A percentile compares a stretch with the other conserved stretches of the same genome.
Evolutionary conservation across 2,113 vertebrate species (phyloP).

Genomic region (Verasper variegatus): DNA sequence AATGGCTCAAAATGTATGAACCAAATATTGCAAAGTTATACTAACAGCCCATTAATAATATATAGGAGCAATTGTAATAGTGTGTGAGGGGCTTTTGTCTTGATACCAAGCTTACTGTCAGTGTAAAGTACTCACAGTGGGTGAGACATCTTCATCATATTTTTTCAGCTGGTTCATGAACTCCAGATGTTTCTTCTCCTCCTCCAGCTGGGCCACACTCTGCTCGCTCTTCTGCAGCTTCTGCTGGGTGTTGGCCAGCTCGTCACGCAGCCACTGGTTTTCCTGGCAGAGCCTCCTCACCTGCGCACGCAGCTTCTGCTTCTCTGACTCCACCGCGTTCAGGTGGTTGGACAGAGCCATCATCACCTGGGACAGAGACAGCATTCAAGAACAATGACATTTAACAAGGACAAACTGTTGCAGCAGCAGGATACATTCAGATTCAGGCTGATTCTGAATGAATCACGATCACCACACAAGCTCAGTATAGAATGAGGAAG

Average conservation of each 20-base stretch:
- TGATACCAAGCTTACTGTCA: background rate
- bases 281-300: slow-evolving; percentile 96
- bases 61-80: background rate
- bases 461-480: slow-evolving; percentile 61
- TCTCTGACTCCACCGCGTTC: slow-evolving; percentile 97
- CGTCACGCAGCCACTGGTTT: slow-evolving; percentile 97
- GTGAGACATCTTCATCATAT: slow-evolving; percentile 93
- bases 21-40: background rate
- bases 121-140: slow-evolving; percentile 71
- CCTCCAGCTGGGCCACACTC: slow-evolving; percentile 96
- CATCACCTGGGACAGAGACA: slow-evolving; percentile 88
- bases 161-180: slow-evolving; percentile 99
- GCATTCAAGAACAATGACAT: background rate
- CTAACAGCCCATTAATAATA: background rate
- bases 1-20: background rate
- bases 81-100: background rate
- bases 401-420: background rate
- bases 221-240: slow-evolving; percentile 97
- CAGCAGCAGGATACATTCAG: background rate
- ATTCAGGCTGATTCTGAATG: slow-evolving; percentile 27
- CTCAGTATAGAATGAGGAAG: slow-evolving; percentile 64
- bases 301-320: slow-evolving; percentile 97
- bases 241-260: slow-evolving; percentile 98
- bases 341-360: slow-evolving; percentile 96
- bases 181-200: slow-evolving; percentile 98